Evolutionary conservation across 2,888 invertebrate genomes (phyloP), one percentile per base, ranked within the genome.

Genomic region (Hipparchia sbordonii): DNA sequence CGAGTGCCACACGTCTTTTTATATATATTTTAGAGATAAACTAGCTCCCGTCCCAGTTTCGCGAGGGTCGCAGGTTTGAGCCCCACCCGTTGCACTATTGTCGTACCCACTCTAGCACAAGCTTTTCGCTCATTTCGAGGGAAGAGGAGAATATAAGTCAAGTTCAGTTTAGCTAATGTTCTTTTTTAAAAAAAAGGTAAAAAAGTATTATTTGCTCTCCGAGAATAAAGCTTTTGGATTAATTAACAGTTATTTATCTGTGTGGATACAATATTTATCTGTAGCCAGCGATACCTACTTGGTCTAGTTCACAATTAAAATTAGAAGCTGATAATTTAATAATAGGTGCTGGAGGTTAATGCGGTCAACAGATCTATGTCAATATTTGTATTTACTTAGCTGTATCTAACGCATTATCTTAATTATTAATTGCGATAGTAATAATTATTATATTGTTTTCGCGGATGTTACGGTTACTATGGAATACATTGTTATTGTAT

Each of bases 301-400:
- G 78, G 81, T 71, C 67, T 62, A 48, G 61, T 77, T 79, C 71
- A 85, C 84, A 85, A 85, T 69, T 86, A 83, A 83, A 82, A 80
- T 82, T 81, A 83, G 84, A 87, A 85, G 79, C 78, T 84, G 86
- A 87, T 88, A 77, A 81, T 83, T 81, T 82, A 88, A 90, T 89
- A 90, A 90, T 90, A 89, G 86, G 84, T 83, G 74, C 73, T 81
- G 85, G 79, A 85, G 92, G 92, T 92, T 91, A 92, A 92, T 92
- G 91, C 83, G 88, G 89, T 91, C 91, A 88, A 74, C 75, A 77
- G 86, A 90, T 88, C 86, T 89, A 86, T 89, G 92, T 93, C 92
- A 93, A 93, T 92, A 92, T 91, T 91, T 90, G 86, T 85, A 87
- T 88, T 84, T 82, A 81, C 80, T 72, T 74, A 77, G 66, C 74